phyloP scores from a whole-genome alignment of 2,888 invertebrate species.

The Drosophila hawaiiensis region DNA sequence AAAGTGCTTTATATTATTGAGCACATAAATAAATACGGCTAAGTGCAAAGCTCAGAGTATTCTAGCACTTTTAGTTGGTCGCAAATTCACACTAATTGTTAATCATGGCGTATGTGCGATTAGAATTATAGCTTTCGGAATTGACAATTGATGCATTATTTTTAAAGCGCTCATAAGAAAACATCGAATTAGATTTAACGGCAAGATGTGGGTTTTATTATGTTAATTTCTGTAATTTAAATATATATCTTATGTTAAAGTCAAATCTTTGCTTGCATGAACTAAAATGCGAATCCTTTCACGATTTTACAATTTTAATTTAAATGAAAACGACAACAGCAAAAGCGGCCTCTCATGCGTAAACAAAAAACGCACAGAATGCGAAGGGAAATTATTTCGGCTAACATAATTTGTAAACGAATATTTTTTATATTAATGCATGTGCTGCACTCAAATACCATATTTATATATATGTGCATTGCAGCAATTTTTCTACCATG shows the following conservation, averaged over 20 bases:
- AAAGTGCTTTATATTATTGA: conserved; percentile 53
- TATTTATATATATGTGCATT: conserved; percentile 1
- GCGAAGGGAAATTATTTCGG: not conserved
- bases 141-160: conserved; percentile 43
- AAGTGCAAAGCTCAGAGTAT: conserved; percentile 16
- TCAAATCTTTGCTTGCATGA: not conserved
- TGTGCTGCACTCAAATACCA: not conserved
- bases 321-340: not conserved
- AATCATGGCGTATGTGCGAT: conserved; percentile 53
- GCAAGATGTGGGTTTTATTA: not conserved
- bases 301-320: conserved; percentile 1
- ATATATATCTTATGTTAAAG: not conserved
- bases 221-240: not conserved
- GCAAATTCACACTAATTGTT: conserved; percentile 53
- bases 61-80: conserved; percentile 32
- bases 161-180: not conserved
- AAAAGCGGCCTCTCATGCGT: conserved; percentile 1
- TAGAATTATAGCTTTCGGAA: conserved; percentile 31
- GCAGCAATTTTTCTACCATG: conserved; percentile 86
- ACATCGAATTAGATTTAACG: not conserved
- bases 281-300: not conserved
- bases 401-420: not conserved
- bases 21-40: conserved; percentile 53
- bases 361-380: not conserved
- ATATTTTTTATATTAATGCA: not conserved